phyloP scores from a whole-genome alignment of 2,113 vertebrate genomes.

The Chaetops frenatus region DNA sequence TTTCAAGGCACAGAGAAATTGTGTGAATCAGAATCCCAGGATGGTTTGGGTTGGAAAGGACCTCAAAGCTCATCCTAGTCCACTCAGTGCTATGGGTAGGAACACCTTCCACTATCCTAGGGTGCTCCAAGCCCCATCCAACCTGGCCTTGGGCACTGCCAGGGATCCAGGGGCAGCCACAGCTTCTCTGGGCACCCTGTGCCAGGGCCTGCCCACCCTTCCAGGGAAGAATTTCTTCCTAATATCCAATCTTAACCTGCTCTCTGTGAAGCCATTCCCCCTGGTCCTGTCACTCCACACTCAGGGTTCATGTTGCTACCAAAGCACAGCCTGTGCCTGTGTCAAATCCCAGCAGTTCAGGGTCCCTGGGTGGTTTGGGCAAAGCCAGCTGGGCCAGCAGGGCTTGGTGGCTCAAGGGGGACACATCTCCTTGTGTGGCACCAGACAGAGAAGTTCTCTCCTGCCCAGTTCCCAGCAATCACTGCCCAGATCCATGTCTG shows the following conservation, averaged over 20 bases:
- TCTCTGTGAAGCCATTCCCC: not conserved
- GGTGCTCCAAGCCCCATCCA: accelerated
- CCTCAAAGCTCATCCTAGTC: accelerated
- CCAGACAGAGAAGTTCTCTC: not conserved
- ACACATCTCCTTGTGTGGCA: too few species aligned
- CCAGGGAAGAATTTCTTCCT: accelerated
- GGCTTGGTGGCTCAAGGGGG: accelerated
- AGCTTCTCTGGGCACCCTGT: not conserved
- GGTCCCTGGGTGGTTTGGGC: not conserved
- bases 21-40: not conserved
- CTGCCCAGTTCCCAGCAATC: not conserved
- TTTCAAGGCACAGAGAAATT: not conserved
- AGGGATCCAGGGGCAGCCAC: not conserved
- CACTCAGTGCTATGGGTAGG: not conserved
- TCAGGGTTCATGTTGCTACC: not conserved
- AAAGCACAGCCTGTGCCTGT: not conserved
- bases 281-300: not conserved
- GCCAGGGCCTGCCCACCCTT: not conserved
- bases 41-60: not conserved
- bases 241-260: not conserved
- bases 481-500: accelerated
- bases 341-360: not conserved
- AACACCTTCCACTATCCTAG: not conserved
- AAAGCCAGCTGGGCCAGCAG: not conserved
- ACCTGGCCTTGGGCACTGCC: accelerated